Conservation (phyloP, 2,113 vertebrate genomes). For the Mustela nigripes region DNA sequence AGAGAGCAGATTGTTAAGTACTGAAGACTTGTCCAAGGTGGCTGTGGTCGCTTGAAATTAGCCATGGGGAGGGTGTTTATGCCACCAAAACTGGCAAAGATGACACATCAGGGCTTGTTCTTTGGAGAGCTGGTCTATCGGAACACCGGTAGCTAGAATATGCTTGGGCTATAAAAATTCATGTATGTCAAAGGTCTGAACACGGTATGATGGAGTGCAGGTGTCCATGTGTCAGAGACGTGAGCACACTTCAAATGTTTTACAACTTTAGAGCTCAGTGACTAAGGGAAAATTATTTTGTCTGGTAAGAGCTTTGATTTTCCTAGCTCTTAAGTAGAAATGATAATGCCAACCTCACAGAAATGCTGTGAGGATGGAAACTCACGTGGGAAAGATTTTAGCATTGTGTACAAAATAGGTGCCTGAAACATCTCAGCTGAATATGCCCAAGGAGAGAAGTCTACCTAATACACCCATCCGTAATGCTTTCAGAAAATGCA, state of each 20-base stretch:
- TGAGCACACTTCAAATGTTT: not conserved
- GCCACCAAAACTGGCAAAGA: not conserved
- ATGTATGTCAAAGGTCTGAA: not conserved
- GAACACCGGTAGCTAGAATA: not conserved
- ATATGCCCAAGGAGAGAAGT: not conserved
- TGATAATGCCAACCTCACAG: not conserved
- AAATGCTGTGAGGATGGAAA: not conserved
- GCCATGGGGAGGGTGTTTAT: not conserved
- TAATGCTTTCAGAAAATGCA: conserved; percentile 25
- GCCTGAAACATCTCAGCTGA: not conserved
- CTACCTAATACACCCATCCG: not conserved
- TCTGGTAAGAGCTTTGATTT: not conserved
- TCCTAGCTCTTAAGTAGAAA: not conserved
- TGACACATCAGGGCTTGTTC: not conserved
- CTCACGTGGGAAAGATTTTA: not conserved
- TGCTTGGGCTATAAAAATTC: not conserved
- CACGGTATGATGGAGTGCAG: not conserved
- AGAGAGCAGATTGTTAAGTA: not conserved
- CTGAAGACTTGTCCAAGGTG: not conserved
- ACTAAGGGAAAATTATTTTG: not conserved
- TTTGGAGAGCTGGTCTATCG: not conserved
- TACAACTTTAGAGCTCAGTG: not conserved
- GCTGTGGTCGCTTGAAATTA: not conserved
- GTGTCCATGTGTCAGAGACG: not conserved
- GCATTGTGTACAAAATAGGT: not conserved